Conservation (phyloP, 2,113 vertebrate genomes). For the Erythrocebus patas region DNA sequence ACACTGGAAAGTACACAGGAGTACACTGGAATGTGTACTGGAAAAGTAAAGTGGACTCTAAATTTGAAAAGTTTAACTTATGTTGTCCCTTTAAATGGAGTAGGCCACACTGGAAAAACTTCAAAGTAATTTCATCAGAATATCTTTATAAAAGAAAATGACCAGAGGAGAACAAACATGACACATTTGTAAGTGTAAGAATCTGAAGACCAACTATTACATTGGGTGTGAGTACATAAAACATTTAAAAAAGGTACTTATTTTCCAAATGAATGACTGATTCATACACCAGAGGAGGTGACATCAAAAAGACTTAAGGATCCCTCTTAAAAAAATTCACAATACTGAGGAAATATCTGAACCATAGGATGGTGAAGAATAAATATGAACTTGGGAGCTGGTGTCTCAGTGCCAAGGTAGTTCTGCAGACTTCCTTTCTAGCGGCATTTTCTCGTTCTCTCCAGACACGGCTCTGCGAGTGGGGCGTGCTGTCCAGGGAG, state of each 20-base stretch:
- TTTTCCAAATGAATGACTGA: constrained; percentile 9
- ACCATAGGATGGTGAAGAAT: not conserved
- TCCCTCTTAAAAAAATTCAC: not conserved
- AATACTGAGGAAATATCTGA: not conserved
- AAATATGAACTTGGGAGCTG: not conserved
- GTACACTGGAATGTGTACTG: not conserved
- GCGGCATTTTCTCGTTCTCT: not conserved
- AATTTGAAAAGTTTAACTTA: constrained; percentile 10
- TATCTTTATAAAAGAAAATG: constrained; percentile 39
- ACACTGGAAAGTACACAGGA: not conserved
- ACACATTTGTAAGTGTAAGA: not conserved
- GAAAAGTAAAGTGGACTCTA: constrained; percentile 24
- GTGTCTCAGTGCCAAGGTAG: not conserved
- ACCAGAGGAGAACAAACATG: not conserved
- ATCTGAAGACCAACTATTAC: not conserved
- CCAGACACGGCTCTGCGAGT: not conserved
- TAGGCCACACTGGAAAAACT: not conserved
- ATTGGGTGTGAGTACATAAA: not conserved
- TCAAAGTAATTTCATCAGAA: constrained; percentile 22
- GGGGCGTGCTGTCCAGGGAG: not conserved
- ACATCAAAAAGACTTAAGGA: not conserved
- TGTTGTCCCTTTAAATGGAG: not conserved
- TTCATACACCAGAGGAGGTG: not conserved
- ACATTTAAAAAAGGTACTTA: not conserved
- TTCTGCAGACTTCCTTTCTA: not conserved